These are phyloP conservation scores for Gobiocypris rarus DNA, from an alignment of 2,113 vertebrate genomes.

Conservation along the genomic window DNA sequence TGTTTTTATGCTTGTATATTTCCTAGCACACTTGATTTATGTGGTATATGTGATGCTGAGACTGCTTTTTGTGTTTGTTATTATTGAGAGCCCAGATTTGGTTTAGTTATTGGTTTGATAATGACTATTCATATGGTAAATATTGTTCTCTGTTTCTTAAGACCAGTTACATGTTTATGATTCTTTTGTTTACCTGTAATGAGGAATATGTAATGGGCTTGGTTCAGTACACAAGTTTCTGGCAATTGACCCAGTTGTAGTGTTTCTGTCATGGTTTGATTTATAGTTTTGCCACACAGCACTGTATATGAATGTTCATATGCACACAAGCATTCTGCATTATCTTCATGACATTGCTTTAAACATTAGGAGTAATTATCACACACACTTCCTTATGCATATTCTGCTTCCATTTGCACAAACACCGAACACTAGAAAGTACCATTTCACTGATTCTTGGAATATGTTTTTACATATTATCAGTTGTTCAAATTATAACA, in stretches of 20 bases:
- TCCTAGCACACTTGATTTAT: background rate
- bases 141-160: constrained; percentile 9
- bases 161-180: background rate
- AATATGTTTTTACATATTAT: background rate
- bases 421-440: background rate
- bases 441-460: background rate
- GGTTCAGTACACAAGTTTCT: background rate
- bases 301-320: background rate
- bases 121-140: background rate
- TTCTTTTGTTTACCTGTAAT: background rate
- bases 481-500: background rate
- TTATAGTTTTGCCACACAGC: background rate
- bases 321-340: background rate
- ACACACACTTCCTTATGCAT: background rate
- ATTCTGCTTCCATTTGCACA: background rate
- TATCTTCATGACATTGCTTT: background rate
- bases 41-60: background rate
- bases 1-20: background rate
- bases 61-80: background rate
- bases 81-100: background rate
- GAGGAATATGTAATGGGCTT: constrained; percentile 7
- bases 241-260: background rate
- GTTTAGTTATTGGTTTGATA: background rate
- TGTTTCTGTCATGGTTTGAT: constrained; percentile 14
- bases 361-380: background rate